Base-by-base conservation (phyloP, 2,113 vertebrate genomes). In the Phylloscopus trochilus region DNA sequence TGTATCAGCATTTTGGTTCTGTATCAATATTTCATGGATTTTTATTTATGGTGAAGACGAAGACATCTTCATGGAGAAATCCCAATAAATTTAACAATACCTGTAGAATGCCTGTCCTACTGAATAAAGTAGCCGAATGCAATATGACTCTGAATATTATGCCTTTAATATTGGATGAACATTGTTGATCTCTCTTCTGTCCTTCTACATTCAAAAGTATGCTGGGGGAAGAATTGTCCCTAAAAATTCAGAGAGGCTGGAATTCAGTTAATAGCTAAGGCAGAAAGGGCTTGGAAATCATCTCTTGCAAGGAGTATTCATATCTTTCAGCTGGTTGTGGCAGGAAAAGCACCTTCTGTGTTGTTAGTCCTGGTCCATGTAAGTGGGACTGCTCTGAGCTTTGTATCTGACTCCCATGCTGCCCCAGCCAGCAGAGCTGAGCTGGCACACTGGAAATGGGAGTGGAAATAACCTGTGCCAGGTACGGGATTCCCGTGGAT, bases 1-100 rank as follows among this genome's bases (percentile, higher is more conserved):
- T 74, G 35, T 76, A 83, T 91, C 68, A 95, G 5, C 66, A 87
- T 90, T 97, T 97, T 95, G 41, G 9, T 47, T 47, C 46, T 47
- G 20, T 69, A 95, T 93, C 82, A 90, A 46, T 79, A 88, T 82
- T 83, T 91, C 47, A 95, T 28, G 51, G n/a, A 23, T 74, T 87
- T 63, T 62, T 83, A 55, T 83, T 93, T 76, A 56, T 44, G 11
- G 24, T 64, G 49, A 83, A 83, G 56, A 84, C 37, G 15, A 52
- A 94, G 72, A 68, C 15, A 77, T n/a, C 7, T 70, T 52, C 10
- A 24, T 49, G 31, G 47, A 87, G 56, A 89, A 77, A 69, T 30
- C 8, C 7, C 17, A 47, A 6, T 2, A 47, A 49, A 13, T 28
- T 60, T 72, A 72, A 72, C 23, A 70, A 26, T 72, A 56, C 19